These are phyloP conservation scores for Melieria crassipennis DNA, from an alignment of 2,888 invertebrate species.

Conservation along the genomic window DNA sequence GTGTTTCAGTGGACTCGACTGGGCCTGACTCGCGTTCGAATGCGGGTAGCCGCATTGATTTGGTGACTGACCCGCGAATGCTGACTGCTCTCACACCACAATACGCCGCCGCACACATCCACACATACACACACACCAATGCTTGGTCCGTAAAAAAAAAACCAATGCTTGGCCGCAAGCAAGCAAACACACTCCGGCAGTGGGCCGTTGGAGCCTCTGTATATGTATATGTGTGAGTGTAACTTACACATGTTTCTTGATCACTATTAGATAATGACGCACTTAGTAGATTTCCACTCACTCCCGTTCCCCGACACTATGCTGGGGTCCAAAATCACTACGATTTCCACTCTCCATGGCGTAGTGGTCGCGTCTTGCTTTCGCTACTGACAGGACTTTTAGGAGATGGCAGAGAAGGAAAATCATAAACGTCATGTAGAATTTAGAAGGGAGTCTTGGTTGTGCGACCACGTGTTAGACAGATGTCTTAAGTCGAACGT, in stretches of 20 bases:
- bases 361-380: too few relatives aligned
- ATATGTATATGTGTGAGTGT: neutral
- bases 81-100: neutral
- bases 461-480: too few relatives aligned
- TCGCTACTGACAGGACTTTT: too few relatives aligned
- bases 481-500: too few relatives aligned
- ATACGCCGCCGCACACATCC: neutral
- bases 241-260: slow-evolving; percentile 15
- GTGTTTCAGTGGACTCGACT: neutral
- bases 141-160: too few relatives aligned
- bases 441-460: too few relatives aligned
- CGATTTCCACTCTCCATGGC: too few relatives aligned
- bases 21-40: neutral
- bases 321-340: too few relatives aligned
- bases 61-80: slow-evolving; percentile 19
- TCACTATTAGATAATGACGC: slow-evolving; percentile 44
- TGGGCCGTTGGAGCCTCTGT: neutral
- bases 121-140: neutral
- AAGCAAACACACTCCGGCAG: too few relatives aligned
- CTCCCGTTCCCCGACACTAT: slow-evolving; percentile 33
- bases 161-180: too few relatives aligned
- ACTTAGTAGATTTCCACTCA: slow-evolving; percentile 60
- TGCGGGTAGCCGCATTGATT: slow-evolving; percentile 10
- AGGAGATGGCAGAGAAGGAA: too few relatives aligned
- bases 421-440: too few relatives aligned